Base-by-base conservation (phyloP, 2,113 vertebrate genomes). In the Redunca redunca region DNA sequence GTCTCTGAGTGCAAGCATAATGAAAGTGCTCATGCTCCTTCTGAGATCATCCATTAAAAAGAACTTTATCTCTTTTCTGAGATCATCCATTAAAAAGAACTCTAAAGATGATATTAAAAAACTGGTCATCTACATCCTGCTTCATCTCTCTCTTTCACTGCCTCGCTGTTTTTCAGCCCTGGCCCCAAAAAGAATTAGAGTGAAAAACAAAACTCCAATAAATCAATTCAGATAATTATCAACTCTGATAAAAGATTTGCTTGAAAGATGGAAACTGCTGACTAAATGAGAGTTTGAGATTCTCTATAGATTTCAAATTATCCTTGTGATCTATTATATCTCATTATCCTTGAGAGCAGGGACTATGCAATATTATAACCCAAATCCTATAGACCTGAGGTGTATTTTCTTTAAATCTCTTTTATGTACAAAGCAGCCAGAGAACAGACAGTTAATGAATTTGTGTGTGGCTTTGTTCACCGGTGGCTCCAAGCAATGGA, bases 281-380 rank as follows among this genome's bases (percentile, higher is more conserved):
- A 58, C 84, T 92, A 88, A 95, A 95, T 88, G 67, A 94, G 58
- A 97, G 33, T 92, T 64, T 64, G 58, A 98, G 92, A 88, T 60
- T 92, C 82, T 97, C 94, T 96, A 64, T 3, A 94, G 94, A 96
- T 95, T 97, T 95, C 52, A 94, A 91, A 94, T 95, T 90, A 88
- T n/a, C 88, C 16, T 53, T 64, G 74, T 87, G 89, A 94, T 89
- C 85, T 96, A 96, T 86, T 71, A 17, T 21, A 77, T 55, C 64
- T 92, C 53, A 92, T 48, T 84, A 87, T 85, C 26, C 53, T 82
- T 36, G 26, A 88, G 1, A 81, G 84, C 71, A 67, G 64, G 55
- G 14, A 77, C 52, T 7, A 52, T 25, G n/a, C 48, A 67, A 55
- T 48, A 62, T 25, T 64, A 5, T 77, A 78, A 92, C 33, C 33